Evolutionary conservation across 2,888 invertebrate genomes (phyloP).

Genomic region (Hipparchia semele): DNA sequence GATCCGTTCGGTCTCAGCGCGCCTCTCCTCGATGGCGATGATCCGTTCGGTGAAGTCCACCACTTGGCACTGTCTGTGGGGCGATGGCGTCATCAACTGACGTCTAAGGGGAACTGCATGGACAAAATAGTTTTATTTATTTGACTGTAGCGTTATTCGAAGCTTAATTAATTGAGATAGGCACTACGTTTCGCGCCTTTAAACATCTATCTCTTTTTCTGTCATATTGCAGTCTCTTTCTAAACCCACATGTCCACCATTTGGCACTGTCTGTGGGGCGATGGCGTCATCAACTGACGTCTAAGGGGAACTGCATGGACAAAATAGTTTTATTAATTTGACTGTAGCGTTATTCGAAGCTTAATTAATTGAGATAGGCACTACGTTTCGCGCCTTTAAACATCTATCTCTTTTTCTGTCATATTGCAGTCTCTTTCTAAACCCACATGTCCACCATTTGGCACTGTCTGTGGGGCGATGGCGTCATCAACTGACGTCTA

Average conservation of each 20-base stretch:
- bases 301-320: background rate
- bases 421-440: too few species aligned
- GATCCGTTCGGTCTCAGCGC: slow-evolving; percentile 11
- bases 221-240: too few species aligned
- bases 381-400: too few species aligned
- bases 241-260: slow-evolving; percentile 2
- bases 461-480: slow-evolving; percentile 8
- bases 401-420: too few species aligned
- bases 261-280: slow-evolving; percentile 10
- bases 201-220: too few species aligned
- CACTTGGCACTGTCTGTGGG: slow-evolving; percentile 10
- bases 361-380: too few species aligned
- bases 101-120: background rate
- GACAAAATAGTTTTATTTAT: background rate
- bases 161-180: too few species aligned
- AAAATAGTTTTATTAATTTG: background rate
- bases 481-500: slow-evolving; percentile 1
- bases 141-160: too few species aligned
- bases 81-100: slow-evolving; percentile 7
- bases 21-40: slow-evolving; percentile 14
- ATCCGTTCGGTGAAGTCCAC: slow-evolving; percentile 9
- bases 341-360: too few species aligned
- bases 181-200: too few species aligned
- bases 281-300: slow-evolving; percentile 6
- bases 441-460: slow-evolving; percentile 9